Base-by-base conservation (phyloP, 2,113 vertebrate species). In the Paradoxurus hermaphroditus region DNA sequence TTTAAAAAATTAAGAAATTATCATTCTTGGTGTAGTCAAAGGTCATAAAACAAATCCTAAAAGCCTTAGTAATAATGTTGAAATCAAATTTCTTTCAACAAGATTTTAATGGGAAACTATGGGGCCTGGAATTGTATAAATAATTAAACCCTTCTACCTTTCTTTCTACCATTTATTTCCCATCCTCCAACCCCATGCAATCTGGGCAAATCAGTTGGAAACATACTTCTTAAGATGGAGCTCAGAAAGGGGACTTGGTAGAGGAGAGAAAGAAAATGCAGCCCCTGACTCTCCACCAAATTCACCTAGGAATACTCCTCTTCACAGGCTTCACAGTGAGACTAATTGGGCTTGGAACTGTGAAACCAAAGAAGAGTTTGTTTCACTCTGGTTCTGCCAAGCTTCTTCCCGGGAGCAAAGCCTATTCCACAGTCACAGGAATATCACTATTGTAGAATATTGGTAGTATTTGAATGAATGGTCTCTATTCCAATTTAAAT, bases 11-110 rank as follows among this genome's bases (percentile, higher is more conserved):
- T 59, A 70, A 77, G 39, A 87, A 63, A 92, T 78, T n/a, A 85
- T 41, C 27, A 51, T 56, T 90, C 36, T 59, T 19, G 1, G 5
- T 84, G 34, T 31, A 88, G 29, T 79, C 59, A 82, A 94, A 95
- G 63, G 73, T 77, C 68, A 90, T n/a, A 86, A 82, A 92, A 49
- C 16, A 92, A 92, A 95, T 67, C 49, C 27, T 89, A 68, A 94
- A 87, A 86, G n/a, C 14, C 39, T 86, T 95, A 86, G 31, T 62
- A 51, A 96, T 46, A 8, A 84, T 67, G 49, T 0, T 34, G 46
- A 92, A 94, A 84, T 87, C 4, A 67, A 41, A 21, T 18, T 90
- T 95, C 46, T 91, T 70, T 62, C 70, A 93, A 46, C 10, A 95
- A 90, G 21, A 92, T 84, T 68, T 94, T 79, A 94, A 92, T 75